These are phyloP conservation scores for Hyles euphorbiae DNA, from an alignment of 1,140 invertebrate genomes.

Conservation along the genomic window DNA sequence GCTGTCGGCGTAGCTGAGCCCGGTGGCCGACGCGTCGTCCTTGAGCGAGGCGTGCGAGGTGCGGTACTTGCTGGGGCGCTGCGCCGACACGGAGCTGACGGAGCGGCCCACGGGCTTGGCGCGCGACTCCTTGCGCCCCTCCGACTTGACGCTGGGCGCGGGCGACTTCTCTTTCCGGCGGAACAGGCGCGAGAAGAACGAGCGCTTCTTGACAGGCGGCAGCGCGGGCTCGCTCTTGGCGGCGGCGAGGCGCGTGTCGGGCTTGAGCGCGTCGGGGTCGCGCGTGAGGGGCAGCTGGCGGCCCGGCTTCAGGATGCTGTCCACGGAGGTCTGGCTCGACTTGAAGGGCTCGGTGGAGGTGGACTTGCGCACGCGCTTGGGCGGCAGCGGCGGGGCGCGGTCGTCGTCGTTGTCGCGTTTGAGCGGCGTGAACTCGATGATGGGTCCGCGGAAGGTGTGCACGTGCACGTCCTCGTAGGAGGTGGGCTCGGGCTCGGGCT, in stretches of 20 bases:
- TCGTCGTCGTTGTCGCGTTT: slow-evolving; percentile 78
- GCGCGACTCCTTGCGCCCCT: slow-evolving; percentile 37
- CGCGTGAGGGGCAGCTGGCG: slow-evolving; percentile 45
- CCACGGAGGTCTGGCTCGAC: slow-evolving; percentile 56
- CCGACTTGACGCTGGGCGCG: slow-evolving; percentile 53
- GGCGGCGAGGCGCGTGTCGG: slow-evolving; percentile 28
- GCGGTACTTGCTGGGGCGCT: slow-evolving; percentile 65
- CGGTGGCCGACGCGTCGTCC: slow-evolving; percentile 55
- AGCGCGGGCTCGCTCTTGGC: slow-evolving; percentile 56
- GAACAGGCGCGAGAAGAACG: slow-evolving; percentile 68
- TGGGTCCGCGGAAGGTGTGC: slow-evolving; percentile 63
- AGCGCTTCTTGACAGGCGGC: slow-evolving; percentile 65
- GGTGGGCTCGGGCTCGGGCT: slow-evolving; percentile 56
- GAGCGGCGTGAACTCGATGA: slow-evolving; percentile 68
- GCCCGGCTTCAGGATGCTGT: slow-evolving; percentile 59
- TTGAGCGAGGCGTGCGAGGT: slow-evolving; percentile 65
- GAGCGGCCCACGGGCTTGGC: slow-evolving; percentile 73
- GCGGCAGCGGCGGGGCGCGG: slow-evolving; percentile 84
- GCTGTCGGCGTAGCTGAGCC: slow-evolving; percentile 66
- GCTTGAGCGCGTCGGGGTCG: slow-evolving; percentile 28
- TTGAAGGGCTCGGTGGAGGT: slow-evolving; percentile 59
- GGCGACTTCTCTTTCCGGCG: slow-evolving; percentile 65
- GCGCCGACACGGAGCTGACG: slow-evolving; percentile 76
- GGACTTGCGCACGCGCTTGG: slow-evolving; percentile 84
- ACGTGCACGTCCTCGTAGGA: slow-evolving; percentile 78